These are phyloP conservation scores for Nycticorax nycticorax DNA, from an alignment of 2,113 vertebrate species.

Conservation along the genomic window DNA sequence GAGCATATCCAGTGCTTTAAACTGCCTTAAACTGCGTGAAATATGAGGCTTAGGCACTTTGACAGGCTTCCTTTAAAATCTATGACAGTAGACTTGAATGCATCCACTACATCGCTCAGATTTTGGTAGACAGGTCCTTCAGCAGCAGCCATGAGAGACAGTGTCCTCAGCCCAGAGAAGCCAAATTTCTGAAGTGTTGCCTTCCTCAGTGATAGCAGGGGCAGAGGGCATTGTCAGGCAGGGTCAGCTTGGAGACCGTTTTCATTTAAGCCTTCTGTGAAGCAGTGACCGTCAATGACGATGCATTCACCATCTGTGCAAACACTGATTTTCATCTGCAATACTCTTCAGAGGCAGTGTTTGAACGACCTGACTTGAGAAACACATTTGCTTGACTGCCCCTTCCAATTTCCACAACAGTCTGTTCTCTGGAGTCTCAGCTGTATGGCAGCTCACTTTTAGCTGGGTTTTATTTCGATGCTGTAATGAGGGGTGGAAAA, in stretches of 20 bases:
- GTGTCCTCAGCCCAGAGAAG: neutral
- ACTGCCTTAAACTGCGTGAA: neutral
- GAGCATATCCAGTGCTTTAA: neutral
- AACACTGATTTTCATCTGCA: neutral
- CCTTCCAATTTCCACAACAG: neutral
- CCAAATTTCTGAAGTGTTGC: neutral
- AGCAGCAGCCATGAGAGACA: neutral
- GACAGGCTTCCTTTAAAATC: conserved; percentile 43
- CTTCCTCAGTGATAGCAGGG: neutral
- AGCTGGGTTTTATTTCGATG: neutral
- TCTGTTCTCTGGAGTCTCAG: neutral
- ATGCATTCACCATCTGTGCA: neutral
- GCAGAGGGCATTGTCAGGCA: neutral
- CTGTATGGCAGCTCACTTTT: fast-evolving
- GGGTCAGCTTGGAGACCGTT: neutral
- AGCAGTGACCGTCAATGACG: neutral
- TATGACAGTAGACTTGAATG: neutral
- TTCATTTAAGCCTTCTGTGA: neutral
- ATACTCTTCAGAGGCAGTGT: neutral
- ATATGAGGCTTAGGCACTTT: conserved; percentile 4
- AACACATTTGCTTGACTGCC: neutral
- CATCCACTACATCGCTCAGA: neutral
- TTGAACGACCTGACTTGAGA: neutral
- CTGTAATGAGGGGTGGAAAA: neutral
- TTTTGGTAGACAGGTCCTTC: conserved; percentile 4